Base-by-base conservation (phyloP, 1,140 invertebrate species). In the Plectrocnemia conspersa region DNA sequence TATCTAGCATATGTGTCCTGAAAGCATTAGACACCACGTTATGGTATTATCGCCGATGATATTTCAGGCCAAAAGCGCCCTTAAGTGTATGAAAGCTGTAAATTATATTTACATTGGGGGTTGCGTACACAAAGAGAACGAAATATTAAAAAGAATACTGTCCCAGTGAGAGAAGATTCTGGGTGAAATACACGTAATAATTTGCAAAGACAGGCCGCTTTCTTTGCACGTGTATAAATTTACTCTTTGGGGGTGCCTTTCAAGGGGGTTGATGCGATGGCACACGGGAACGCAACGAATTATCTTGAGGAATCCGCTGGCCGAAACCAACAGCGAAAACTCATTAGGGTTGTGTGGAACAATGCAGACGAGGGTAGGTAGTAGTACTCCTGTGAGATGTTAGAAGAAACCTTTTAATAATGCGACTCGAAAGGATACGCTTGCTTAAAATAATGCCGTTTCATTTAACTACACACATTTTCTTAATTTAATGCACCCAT, bases 261-360 rank as follows among this genome's bases (percentile, higher is more conserved):
- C n/a, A n/a, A n/a, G n/a, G n/a, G n/a, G n/a, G n/a, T n/a, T n/a
- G n/a, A n/a, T n/a, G n/a, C n/a, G n/a, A n/a, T n/a, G n/a, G n/a
- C n/a, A n/a, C n/a, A n/a, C n/a, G n/a, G n/a, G n/a, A n/a, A n/a
- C 23, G 49, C 45, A 56, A 61, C 57, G 59, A 61, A 61, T 61
- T 61, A 61, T 61, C 57, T 47, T 13, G 44, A 27, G 59, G 59
- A 61, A 61, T 61, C 55, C 50, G 42, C 33, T 46, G 46, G 59
- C 46, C 59, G 49, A 52, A 38, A 47, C 58, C 59, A 54, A 61
- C 59, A 61, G 52, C 54, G 54, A 61, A 60, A 61, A 61, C 59
- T 61, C 59, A 61, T 61, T 57, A 61, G 59, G 56, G 59, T 41
- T 25, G 36, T 41, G 33, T 36, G 29, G 45, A 61, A 56, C 59